These are phyloP conservation scores for Stenichneumon culpator DNA, from an alignment of 2,888 invertebrate genomes.

Conservation along the genomic window DNA sequence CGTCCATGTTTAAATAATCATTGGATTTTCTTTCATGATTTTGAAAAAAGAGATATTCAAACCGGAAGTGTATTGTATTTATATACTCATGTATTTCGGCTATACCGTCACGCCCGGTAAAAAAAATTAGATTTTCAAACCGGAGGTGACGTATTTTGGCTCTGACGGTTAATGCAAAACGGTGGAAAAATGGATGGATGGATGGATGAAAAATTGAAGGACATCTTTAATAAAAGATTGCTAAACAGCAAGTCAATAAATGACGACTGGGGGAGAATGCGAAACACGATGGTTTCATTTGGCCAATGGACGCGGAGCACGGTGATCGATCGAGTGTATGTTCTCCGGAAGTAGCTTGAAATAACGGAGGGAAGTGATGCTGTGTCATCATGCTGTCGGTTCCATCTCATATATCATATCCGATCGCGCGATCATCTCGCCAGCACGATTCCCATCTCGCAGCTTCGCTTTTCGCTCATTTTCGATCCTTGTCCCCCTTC, in stretches of 20 bases:
- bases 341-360: conserved; percentile 18
- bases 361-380: conserved; percentile 34
- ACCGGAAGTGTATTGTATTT: no score
- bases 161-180: no score
- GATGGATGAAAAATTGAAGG: no score
- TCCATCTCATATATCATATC: conserved; percentile 45
- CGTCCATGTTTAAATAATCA: no score
- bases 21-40: no score
- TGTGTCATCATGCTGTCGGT: conserved; percentile 52
- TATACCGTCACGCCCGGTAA: no score
- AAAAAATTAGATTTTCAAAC: no score
- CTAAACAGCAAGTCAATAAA: background rate
- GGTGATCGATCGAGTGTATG: conserved; percentile 36
- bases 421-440: conserved; percentile 32
- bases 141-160: background rate
- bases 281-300: background rate
- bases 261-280: background rate
- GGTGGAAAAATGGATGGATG: no score
- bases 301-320: background rate
- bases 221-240: background rate
- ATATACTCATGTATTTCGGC: no score
- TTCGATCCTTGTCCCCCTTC: conserved; percentile 10
- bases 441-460: conserved; percentile 56
- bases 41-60: no score
- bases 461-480: conserved; percentile 21